phyloP scores from a whole-genome alignment of 2,797 vertebrate species.

The Synanceia verrucosa region DNA sequence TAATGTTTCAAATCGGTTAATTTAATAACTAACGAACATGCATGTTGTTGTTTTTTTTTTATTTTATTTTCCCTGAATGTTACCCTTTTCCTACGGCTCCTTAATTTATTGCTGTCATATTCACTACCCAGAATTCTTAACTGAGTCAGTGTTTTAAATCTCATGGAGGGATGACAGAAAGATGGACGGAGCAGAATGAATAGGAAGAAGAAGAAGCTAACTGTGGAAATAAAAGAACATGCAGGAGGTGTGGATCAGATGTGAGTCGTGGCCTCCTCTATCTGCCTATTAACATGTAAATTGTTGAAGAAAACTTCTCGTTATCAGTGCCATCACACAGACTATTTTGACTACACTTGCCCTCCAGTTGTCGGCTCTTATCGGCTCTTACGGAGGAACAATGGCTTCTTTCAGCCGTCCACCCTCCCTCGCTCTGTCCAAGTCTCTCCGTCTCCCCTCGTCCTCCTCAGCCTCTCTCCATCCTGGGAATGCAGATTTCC shows the following conservation, averaged over 20 bases:
- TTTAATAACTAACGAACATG: too few relatives aligned
- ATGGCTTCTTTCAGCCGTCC: slow-evolving; percentile 66
- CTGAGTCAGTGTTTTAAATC: too few relatives aligned
- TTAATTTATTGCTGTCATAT: too few relatives aligned
- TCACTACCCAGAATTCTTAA: too few relatives aligned
- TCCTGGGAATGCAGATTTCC: slow-evolving; percentile 75
- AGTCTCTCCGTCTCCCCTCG: slow-evolving; percentile 34
- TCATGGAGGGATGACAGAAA: too few relatives aligned
- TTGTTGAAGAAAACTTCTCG: slow-evolving; percentile 56
- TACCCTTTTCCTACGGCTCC: too few relatives aligned
- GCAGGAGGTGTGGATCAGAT: slow-evolving; percentile 25
- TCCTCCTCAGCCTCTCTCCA: slow-evolving; percentile 64
- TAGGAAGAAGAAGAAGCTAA: not conserved
- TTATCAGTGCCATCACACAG: slow-evolving; percentile 59
- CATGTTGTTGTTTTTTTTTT: too few relatives aligned
- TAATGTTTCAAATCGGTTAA: too few relatives aligned
- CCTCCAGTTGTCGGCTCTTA: slow-evolving; percentile 68
- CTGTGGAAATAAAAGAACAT: not conserved
- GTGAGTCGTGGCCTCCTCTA: slow-evolving; percentile 29
- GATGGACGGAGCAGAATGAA: not conserved
- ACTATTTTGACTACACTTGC: slow-evolving; percentile 72
- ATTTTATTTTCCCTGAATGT: too few relatives aligned
- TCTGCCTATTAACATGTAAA: slow-evolving; percentile 59
- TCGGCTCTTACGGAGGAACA: slow-evolving; percentile 68
- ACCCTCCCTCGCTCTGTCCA: slow-evolving; percentile 48